Percentiles rank a stretch among this genome's conserved stretches.
These are phyloP conservation scores for Sussaba pulchella DNA, from an alignment of 2,888 invertebrate species.

Conservation along the genomic window DNA sequence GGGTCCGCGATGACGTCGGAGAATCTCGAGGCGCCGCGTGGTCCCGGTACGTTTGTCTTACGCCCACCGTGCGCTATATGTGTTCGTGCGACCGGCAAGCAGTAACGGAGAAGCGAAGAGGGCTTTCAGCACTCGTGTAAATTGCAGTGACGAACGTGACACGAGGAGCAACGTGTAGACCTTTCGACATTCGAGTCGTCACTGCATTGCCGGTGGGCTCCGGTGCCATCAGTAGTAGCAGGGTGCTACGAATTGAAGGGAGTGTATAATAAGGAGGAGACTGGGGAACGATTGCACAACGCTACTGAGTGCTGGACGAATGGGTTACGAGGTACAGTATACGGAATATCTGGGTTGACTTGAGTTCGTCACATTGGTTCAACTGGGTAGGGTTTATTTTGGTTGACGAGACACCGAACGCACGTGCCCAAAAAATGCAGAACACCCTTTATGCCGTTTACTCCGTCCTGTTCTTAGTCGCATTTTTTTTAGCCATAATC, in stretches of 20 bases:
- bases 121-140: conserved; percentile 52
- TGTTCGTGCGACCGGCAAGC: conserved; percentile 27
- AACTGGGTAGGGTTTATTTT: neutral
- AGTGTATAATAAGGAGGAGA: conserved; percentile 4
- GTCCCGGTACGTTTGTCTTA: conserved; percentile 22
- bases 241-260: conserved; percentile 19
- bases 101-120: conserved; percentile 8
- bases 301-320: neutral
- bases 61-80: conserved; percentile 26
- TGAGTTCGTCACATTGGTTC: conserved; percentile 6
- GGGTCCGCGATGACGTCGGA: conserved; percentile 58
- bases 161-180: conserved; percentile 22
- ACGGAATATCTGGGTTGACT: conserved; percentile 8
- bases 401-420: conserved; percentile 11
- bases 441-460: conserved; percentile 1
- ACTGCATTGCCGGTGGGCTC: conserved; percentile 25
- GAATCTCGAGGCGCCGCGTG: conserved; percentile 26
- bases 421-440: conserved; percentile 1
- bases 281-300: neutral
- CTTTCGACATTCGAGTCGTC: neutral
- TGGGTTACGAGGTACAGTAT: neutral
- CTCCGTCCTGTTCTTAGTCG: too few species aligned
- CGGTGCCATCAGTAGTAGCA: conserved; percentile 8
- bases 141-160: conserved; percentile 55
- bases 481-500: too few species aligned